Evolutionary conservation across 2,888 invertebrate species (phyloP).

Genomic region (Chelonus formosanus): DNA sequence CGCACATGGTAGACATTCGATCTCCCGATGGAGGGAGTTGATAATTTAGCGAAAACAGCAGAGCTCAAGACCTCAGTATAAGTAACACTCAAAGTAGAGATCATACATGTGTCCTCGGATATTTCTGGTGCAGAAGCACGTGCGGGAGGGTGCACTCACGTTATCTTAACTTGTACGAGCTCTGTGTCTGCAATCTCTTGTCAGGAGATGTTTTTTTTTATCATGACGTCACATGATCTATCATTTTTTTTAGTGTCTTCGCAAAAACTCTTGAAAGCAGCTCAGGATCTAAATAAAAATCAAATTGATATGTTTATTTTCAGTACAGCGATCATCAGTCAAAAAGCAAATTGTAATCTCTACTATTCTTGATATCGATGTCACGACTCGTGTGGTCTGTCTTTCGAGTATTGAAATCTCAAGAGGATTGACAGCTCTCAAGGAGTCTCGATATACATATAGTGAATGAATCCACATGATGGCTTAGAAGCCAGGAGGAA

Average conservation of each 20-base stretch:
- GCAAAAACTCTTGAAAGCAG: too few relatives aligned
- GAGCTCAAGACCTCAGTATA: conserved; percentile 10
- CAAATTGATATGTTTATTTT: not conserved
- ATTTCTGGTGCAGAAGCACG: conserved; percentile 49
- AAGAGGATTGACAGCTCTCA: conserved; percentile 53
- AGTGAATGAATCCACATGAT: not conserved
- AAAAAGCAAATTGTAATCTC: conserved; percentile 1
- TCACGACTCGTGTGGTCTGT: conserved; percentile 29
- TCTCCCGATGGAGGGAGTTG: conserved; percentile 26
- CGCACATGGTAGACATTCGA: conserved; percentile 33
- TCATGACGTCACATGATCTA: conserved; percentile 38
- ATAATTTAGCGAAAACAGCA: conserved; percentile 38
- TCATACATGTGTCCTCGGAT: conserved; percentile 41
- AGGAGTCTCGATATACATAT: conserved; percentile 20
- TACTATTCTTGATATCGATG: conserved; percentile 18
- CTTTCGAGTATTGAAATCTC: conserved; percentile 14
- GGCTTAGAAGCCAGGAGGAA: conserved; percentile 16
- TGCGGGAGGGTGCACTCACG: conserved; percentile 42
- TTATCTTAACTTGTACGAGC: conserved; percentile 43
- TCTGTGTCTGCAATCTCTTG: conserved; percentile 50
- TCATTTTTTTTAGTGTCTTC: not conserved
- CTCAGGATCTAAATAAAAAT: not conserved
- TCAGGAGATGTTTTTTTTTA: conserved; percentile 52
- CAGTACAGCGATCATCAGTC: conserved; percentile 14
- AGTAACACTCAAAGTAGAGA: conserved; percentile 11